Evolutionary conservation across 2,797 vertebrate genomes (phyloP), one percentile per base, ranked within the genome.

Genomic region (Microctenopoma lineatum): DNA sequence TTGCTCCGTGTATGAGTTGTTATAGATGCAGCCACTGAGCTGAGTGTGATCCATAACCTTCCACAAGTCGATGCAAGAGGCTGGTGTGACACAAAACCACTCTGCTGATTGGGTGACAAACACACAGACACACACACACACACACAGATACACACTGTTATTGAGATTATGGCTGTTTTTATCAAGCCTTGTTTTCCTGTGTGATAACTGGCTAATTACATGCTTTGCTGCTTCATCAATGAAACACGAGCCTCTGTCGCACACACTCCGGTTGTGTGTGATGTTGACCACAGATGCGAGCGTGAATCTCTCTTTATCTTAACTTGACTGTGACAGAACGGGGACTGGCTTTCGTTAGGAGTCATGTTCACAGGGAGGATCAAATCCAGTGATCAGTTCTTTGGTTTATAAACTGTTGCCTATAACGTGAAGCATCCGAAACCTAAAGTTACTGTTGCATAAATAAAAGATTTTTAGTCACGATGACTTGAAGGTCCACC

Each of bases 131-230:
- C 29, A 32, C 29, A 32, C 29, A 32, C 27, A 29, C 27, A 29
- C 29, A 32, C 29, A 32, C 29, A 54, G 10, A 25, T 38, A 45
- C 53, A 44, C 34, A 42, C 13, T 5, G 63, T 70, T 70, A 76
- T 73, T 73, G 69, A 53, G 56, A 81, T 79, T 48, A 69, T 60
- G 50, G 42, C 59, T 79, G 26, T 86, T 84, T 81, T 67, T 80
- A 77, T 84, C 59, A 65, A 41, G 46, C 54, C 58, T 62, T 78
- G 76, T 84, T 86, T 88, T 77, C 68, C 70, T 77, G 71, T 73
- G 46, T 73, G 83, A 87, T 90, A 70, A 54, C 60, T 25, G 58
- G 52, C 59, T 91, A 85, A 90, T 90, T 79, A 84, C 84, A 77
- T 42, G 65, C 70, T 42, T 64, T 67, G 56, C 67, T 65, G 68